phyloP scores from a whole-genome alignment of 2,888 invertebrate species.

The Augiades crinisus region DNA sequence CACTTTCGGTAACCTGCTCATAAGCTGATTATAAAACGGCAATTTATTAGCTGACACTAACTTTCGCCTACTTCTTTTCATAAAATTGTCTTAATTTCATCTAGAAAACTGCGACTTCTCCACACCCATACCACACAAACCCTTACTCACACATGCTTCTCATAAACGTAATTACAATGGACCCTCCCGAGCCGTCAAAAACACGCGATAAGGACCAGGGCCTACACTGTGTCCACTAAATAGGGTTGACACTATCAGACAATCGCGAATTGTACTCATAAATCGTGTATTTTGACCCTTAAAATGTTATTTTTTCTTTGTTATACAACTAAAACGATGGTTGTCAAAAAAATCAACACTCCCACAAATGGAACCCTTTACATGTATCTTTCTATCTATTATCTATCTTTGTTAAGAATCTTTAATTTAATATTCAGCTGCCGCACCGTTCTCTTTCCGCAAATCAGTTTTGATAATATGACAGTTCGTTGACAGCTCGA shows the following conservation, averaged over 20 bases:
- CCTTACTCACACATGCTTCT: neutral
- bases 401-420: slow-evolving; percentile 46
- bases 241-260: neutral
- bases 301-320: too few species aligned
- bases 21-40: neutral
- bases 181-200: neutral
- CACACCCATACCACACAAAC: neutral
- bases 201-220: slow-evolving; percentile 1
- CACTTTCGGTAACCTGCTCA: too few species aligned
- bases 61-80: neutral
- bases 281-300: too few species aligned
- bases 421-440: slow-evolving; percentile 65
- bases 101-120: neutral
- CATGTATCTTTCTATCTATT: too few species aligned
- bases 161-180: slow-evolving; percentile 2
- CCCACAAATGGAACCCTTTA: slow-evolving; percentile 57
- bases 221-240: neutral
- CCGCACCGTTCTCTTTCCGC: slow-evolving; percentile 41
- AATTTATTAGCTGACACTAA: neutral
- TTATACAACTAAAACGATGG: too few species aligned
- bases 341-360: slow-evolving; percentile 67
- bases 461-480: slow-evolving; percentile 69
- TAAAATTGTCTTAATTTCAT: neutral
- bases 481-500: slow-evolving; percentile 64
- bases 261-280: too few species aligned